These are phyloP conservation scores for Amblyteles armatorius DNA, from an alignment of 2,888 invertebrate genomes.

Conservation along the genomic window DNA sequence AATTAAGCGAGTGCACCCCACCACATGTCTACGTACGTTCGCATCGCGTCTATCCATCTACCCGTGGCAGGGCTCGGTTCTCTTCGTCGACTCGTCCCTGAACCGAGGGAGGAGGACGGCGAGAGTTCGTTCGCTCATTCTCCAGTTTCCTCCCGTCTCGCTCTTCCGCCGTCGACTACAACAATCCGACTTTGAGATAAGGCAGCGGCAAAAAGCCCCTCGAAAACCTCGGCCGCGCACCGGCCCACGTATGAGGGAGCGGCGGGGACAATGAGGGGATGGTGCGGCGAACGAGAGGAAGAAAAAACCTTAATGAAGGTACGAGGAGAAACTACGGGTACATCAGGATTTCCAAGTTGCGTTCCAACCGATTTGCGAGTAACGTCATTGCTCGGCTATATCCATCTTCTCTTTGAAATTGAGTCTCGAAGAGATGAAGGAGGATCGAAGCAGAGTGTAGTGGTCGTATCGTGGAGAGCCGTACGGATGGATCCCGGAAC, in stretches of 20 bases:
- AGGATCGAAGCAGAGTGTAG: conserved; percentile 18
- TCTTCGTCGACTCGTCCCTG: conserved; percentile 70
- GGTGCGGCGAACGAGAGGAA: neutral
- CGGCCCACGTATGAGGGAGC: conserved; percentile 34
- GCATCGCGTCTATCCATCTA: conserved; percentile 82
- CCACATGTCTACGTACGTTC: conserved; percentile 83
- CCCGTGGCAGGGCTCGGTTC: conserved; percentile 77
- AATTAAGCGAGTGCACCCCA: conserved; percentile 85
- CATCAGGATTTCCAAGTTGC: conserved; percentile 1
- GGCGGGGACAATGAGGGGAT: conserved; percentile 7
- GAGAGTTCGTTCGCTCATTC: conserved; percentile 41
- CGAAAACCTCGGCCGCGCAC: conserved; percentile 71
- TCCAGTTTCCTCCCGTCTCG: conserved; percentile 53
- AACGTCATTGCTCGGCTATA: neutral
- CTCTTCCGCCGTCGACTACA: conserved; percentile 43
- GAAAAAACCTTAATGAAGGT: conserved; percentile 54
- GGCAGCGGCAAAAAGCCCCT: conserved; percentile 76
- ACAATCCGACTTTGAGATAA: conserved; percentile 72
- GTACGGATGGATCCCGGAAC: neutral
- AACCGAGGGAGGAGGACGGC: conserved; percentile 64
- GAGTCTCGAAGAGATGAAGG: conserved; percentile 39
- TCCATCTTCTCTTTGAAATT: neutral
- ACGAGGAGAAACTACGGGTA: conserved; percentile 5
- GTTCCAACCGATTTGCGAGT: conserved; percentile 24
- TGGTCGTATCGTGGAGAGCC: neutral